Base-by-base conservation (phyloP, 2,888 invertebrate genomes). In the Cabera pusaria region DNA sequence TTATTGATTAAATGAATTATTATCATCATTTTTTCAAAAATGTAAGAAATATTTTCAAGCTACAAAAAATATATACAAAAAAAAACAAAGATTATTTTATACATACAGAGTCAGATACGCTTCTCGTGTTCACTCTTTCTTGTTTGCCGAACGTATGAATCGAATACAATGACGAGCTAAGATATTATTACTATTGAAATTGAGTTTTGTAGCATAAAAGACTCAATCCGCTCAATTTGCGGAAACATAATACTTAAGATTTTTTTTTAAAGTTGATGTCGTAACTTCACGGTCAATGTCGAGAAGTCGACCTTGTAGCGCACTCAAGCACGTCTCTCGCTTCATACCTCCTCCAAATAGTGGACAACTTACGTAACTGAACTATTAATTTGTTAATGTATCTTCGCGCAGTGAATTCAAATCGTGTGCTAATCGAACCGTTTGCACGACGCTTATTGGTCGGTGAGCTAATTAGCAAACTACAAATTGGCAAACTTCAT, bases 201-300 rank as follows among this genome's bases (percentile, higher is more conserved):
- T 56, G 52, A 57, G 49, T 56, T 62, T 56, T 57, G 44, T 36
- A 49, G 43, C 49, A 44, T 56, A 55, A 46, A 54, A 56, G 56
- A 59, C 60, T 71, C 61, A 72, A 75, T 81, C 59, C 58, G 59
- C 62, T 72, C 62, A 71, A 76, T 81, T 84, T 82, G 84, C 87
- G 87, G 87, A 87, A 87, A 87, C 77, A 67, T 69, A 72, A 72
- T 72, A 71, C 65, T n/a, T n/a, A n/a, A n/a, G n/a, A n/a, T n/a
- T 64, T 67, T 71, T 79, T 74, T 72, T 76, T 67, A 64, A 61
- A 67, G 52, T 59, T 59, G 63, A 65, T 76, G 74, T 72, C 65
- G 75, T 76, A 71, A 73, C 73, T 74, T 78, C 80, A 87, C 82
- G 88, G 87, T 81, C 87, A 88, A 87, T 87, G 87, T 81, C 88